phyloP scores from a whole-genome alignment of 1,140 invertebrate species.

The Zaprionus inermis region DNA sequence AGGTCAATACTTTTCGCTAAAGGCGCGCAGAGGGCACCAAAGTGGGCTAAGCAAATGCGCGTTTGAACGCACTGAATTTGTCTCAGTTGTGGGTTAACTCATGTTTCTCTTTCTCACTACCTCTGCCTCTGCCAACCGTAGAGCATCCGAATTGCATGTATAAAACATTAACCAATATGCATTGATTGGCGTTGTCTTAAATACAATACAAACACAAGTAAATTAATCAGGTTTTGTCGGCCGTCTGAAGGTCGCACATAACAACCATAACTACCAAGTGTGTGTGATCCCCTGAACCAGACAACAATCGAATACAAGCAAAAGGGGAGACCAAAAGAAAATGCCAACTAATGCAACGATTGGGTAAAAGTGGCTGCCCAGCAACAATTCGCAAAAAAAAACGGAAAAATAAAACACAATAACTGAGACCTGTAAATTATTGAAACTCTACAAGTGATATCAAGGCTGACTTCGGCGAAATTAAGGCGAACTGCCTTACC shows the following conservation, averaged over 20 bases:
- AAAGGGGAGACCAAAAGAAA: slow-evolving; percentile 15
- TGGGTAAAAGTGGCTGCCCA: slow-evolving; percentile 48
- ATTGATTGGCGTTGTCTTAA: slow-evolving; percentile 44
- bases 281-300: slow-evolving; percentile 17
- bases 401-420: not conserved
- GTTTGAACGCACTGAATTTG: slow-evolving; percentile 50
- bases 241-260: slow-evolving; percentile 38
- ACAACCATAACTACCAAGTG: slow-evolving; percentile 32
- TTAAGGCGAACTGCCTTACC: not conserved
- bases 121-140: slow-evolving; percentile 44
- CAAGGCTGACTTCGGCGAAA: slow-evolving; percentile 6
- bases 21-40: too few species aligned
- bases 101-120: not conserved
- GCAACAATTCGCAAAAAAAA: slow-evolving; percentile 33
- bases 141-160: slow-evolving; percentile 63
- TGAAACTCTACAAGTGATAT: slow-evolving; percentile 35
- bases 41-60: slow-evolving; percentile 74
- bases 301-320: slow-evolving; percentile 19
- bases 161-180: slow-evolving; percentile 61
- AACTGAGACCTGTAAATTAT: slow-evolving; percentile 43
- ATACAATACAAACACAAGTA: slow-evolving; percentile 39
- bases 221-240: slow-evolving; percentile 54
- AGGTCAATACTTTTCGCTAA: slow-evolving; percentile 29
- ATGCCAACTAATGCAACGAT: slow-evolving; percentile 61
- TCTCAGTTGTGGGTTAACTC: slow-evolving; percentile 26